phyloP scores from a whole-genome alignment of 2,888 invertebrate genomes.

The Platycheirus albimanus region DNA sequence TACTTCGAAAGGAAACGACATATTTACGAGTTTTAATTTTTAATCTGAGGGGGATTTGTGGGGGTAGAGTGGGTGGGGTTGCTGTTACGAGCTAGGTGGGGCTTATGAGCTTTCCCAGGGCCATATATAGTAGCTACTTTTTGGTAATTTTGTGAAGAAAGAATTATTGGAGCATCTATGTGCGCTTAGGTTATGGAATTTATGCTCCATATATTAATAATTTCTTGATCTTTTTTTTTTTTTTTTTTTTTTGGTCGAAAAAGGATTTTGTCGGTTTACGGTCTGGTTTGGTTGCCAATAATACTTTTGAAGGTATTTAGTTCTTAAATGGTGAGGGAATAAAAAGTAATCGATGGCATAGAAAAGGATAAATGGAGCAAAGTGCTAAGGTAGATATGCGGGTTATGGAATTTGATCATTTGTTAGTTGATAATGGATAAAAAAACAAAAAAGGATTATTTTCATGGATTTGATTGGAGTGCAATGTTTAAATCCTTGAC shows the following conservation, averaged over 20 bases:
- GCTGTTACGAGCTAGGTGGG: not conserved
- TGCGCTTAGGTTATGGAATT: constrained; percentile 1
- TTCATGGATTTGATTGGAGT: not conserved
- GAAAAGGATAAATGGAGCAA: not conserved
- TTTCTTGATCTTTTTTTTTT: too few relatives aligned
- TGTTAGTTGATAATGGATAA: not conserved
- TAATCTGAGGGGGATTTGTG: constrained; percentile 28
- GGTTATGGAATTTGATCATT: too few relatives aligned
- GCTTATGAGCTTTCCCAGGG: constrained; percentile 4
- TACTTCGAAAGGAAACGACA: constrained; percentile 64
- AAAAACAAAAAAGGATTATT: not conserved
- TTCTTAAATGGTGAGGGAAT: constrained; percentile 3
- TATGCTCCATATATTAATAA: constrained; percentile 23
- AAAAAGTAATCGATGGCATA: constrained; percentile 3
- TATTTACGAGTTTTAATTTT: constrained; percentile 74
- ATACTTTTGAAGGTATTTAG: constrained; percentile 11
- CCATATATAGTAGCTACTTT: constrained; percentile 18
- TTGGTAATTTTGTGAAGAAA: constrained; percentile 10
- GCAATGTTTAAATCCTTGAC: too few relatives aligned
- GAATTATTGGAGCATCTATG: constrained; percentile 16
- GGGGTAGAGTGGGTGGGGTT: too few relatives aligned
- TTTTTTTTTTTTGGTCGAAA: not conserved
- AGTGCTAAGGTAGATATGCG: not conserved
- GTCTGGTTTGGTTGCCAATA: constrained; percentile 11
- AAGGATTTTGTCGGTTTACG: constrained; percentile 9